Base-by-base conservation (phyloP, 2,797 vertebrate species). In the Alosa sapidissima region DNA sequence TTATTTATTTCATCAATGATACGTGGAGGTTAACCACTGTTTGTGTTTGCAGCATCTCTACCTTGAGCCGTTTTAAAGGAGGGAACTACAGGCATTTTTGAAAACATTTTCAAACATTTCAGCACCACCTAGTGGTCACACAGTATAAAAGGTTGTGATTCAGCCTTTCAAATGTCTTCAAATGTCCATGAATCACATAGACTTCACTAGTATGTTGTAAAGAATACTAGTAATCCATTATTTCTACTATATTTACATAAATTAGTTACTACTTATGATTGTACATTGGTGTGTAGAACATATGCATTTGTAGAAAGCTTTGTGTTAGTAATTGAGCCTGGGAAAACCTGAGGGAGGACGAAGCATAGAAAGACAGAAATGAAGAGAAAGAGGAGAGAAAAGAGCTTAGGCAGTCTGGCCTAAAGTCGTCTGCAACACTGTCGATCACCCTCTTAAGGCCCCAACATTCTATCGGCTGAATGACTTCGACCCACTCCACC, bases 1-100 rank as follows among this genome's bases (percentile, higher is more conserved):
- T 94, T 97, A 97, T 97, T 97, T 97, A 97, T 97, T 97, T 96
- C 95, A 96, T 92, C 94, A 95, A 93, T 95, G 95, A 96, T 96
- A 96, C 93, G 93, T 82, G 2, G 21, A 78, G 81, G 65, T 58
- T 84, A 82, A 33, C 24, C n/a, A 21, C 10, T 75, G 87, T 65
- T 60, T 78, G 33, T 65, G 48, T 85, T 41, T 48, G 28, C 49
- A 72, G 21, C 58, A 33, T 41, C 9, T 49, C 85, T 24, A 78
- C 51, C 13, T 84, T 84, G 55, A 72, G 28, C 33, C 13, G 33
- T 41, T 36, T 72, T 11, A 16, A 36, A 36, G 65, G 28, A 72
- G 65, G 65, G 65, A 36, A 72, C 65, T 72, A 72, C 65, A 72
- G 65, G 65, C 65, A 72, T 72, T 72, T 65, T 28, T 5, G 11